Percentiles rank a stretch among this genome's conserved stretches.
Conservation (phyloP, 2,113 vertebrate species). For the Ceratotherium simum region DNA sequence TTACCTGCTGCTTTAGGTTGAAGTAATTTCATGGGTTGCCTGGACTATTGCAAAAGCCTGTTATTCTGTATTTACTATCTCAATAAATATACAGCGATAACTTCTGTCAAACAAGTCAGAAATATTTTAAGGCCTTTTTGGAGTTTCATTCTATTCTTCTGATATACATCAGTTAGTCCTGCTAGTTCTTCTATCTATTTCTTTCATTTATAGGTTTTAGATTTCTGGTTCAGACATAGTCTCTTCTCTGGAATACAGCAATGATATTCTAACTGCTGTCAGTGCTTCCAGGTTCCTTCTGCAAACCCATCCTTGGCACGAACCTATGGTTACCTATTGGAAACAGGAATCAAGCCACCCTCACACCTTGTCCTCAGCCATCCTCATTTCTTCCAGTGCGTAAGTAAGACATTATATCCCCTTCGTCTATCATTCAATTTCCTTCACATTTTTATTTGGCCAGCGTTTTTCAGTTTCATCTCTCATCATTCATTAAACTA, state of each 20-base stretch:
- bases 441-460: background rate
- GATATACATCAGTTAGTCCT: accelerated
- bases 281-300: background rate
- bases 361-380: accelerated
- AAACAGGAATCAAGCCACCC: background rate
- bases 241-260: no score
- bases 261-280: accelerated
- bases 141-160: background rate
- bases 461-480: background rate
- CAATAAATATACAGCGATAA: no score
- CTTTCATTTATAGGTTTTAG: background rate
- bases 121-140: background rate
- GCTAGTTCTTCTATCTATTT: background rate
- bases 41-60: background rate
- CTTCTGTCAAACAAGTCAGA: background rate
- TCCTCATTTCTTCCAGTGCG: no score
- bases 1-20: no score
- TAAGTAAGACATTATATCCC: background rate
- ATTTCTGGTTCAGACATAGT: background rate
- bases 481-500: background rate
- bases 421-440: background rate
- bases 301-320: accelerated
- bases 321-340: background rate
- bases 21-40: background rate
- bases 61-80: background rate